phyloP scores from a whole-genome alignment of 2,888 invertebrate species.

The Watsonalla cultraria region DNA sequence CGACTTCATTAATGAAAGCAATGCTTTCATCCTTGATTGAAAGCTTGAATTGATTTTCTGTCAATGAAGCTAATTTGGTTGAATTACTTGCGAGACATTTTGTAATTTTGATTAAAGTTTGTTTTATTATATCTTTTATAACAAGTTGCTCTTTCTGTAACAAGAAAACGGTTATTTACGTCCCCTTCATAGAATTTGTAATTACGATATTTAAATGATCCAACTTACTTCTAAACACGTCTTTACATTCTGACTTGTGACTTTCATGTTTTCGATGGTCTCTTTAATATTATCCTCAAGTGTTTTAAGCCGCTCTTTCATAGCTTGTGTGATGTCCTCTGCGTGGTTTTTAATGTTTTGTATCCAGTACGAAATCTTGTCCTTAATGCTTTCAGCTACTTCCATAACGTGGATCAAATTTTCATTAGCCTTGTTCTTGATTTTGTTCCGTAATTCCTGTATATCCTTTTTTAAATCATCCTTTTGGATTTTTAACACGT shows the following conservation, averaged over 20 bases:
- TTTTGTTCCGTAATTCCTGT: slow-evolving; percentile 30
- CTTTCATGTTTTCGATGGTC: slow-evolving; percentile 24
- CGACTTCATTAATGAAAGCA: slow-evolving; percentile 24
- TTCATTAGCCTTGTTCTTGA: slow-evolving; percentile 30
- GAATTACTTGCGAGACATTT: slow-evolving; percentile 32
- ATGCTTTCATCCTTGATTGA: slow-evolving; percentile 21
- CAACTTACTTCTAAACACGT: slow-evolving; percentile 38
- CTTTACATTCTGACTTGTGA: slow-evolving; percentile 26
- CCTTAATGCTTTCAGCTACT: slow-evolving; percentile 29
- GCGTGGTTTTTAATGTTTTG: slow-evolving; percentile 30
- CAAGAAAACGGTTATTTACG: slow-evolving; percentile 2
- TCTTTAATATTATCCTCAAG: slow-evolving; percentile 24
- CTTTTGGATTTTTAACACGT: slow-evolving; percentile 9
- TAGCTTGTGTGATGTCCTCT: slow-evolving; percentile 16
- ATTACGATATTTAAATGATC: not conserved
- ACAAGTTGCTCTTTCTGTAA: slow-evolving; percentile 33
- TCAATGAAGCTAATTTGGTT: slow-evolving; percentile 10
- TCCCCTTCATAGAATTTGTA: not conserved
- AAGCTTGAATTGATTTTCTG: slow-evolving; percentile 14
- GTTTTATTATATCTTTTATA: slow-evolving; percentile 26
- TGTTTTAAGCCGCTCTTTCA: slow-evolving; percentile 25
- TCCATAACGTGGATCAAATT: slow-evolving; percentile 36
- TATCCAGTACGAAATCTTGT: slow-evolving; percentile 29
- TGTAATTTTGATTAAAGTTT: slow-evolving; percentile 26
- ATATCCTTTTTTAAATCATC: slow-evolving; percentile 12